Evolutionary conservation across 2,888 invertebrate genomes (phyloP), one percentile per base, ranked within the genome.

Genomic region (Graphium colonna): DNA sequence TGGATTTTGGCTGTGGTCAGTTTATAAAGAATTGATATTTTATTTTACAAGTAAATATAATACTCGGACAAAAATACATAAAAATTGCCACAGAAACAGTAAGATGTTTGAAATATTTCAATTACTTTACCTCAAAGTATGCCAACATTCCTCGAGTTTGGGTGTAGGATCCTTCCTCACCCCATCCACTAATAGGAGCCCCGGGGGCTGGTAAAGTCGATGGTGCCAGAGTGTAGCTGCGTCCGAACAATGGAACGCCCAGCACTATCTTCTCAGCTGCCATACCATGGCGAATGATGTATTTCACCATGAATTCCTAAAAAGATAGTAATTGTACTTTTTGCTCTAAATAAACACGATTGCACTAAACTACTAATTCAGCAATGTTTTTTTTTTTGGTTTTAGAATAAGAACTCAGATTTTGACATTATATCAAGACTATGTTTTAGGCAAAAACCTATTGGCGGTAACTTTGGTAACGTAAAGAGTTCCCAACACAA

Each of bases 71-170:
- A 21, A 21, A 21, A 5, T 21, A 21, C 5, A 21, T 21, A 21
- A 21, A 21, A 21, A 3, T 5, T 21, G 21, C 21, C n/a, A n/a
- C 7, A 12, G 18, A 16, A 42, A 42, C 17, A n/a, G n/a, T n/a
- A n/a, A n/a, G n/a, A n/a, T n/a, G n/a, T n/a, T n/a, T n/a, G n/a
- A n/a, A n/a, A n/a, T n/a, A n/a, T n/a, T n/a, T n/a, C n/a, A n/a
- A n/a, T n/a, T n/a, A n/a, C n/a, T n/a, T 59, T 69, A 94, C 93
- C 90, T 95, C 95, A 67, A 94, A 95, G 69, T 94, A 95, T 0
- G 95, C 92, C 41, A 95, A 72, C 61, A 92, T 82, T 58, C 95
- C 95, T 50, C 91, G 91, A 18, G 91, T 92, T 68, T 93, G 92
- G 0, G 95, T 95, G 67, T 93, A 94, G 45, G 86, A 75, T 1